Base-by-base conservation (phyloP, 2,113 vertebrate genomes). In the Craseonycteris thonglongyai region DNA sequence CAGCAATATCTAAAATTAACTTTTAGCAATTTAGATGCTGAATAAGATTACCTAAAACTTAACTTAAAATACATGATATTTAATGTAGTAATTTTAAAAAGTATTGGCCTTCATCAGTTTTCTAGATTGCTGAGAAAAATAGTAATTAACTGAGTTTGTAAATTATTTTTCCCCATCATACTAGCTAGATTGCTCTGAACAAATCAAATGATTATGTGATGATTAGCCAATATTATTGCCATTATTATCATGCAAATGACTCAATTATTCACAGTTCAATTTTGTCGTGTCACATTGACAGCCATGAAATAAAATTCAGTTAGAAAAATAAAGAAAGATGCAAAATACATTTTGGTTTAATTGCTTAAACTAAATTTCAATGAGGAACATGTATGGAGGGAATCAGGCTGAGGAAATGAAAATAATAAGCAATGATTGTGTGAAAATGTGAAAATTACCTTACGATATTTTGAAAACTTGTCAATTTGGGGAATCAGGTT, bases 261-360 rank as follows among this genome's bases (percentile, higher is more conserved):
- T 93, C 56, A 78, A 7, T 95, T 93, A 90, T 82, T 88, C 59
- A 94, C 56, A 81, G 89, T 92, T 93, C 83, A 95, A 90, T 93
- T 95, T 76, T 35, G 49, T 76, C 75, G 76, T 96, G 94, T 96
- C 71, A 95, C 63, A 65, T 66, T 78, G 87, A 96, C 56, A 96
- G 35, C 71, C 56, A 35, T 93, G 83, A 96, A 95, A 95, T 94
- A 33, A 96, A 96, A 96, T 92, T 90, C 33, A 90, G 58, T 94
- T 93, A 59, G 47, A 84, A 90, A 95, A 93, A 83, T 78, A 68
- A 86, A 93, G 61, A 42, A 85, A 63, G 61, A 88, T 56, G 8
- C 33, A n/a, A 88, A 91, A 74, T 68, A 79, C 58, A 6, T 68
- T 54, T 93, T 49, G 83, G 15, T 85, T 87, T 94, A 96, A 95